Conservation (phyloP, 1,140 invertebrate genomes). For the Brachionus paranguensis region DNA sequence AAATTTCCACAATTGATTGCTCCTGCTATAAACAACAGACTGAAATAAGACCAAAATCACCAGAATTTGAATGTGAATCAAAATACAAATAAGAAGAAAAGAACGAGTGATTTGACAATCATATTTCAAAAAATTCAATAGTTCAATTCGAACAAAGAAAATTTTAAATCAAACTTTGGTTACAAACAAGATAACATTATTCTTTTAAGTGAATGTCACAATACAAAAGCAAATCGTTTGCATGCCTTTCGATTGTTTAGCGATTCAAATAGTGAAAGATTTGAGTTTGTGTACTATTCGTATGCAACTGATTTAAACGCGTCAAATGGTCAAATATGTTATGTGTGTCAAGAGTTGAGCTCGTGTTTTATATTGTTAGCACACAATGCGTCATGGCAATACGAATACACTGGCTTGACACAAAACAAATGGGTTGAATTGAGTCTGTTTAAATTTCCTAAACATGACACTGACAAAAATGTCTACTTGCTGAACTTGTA, state of each 20-base stretch:
- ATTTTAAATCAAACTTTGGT: neutral
- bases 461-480: neutral
- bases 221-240: neutral
- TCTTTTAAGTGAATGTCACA: neutral
- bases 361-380: neutral
- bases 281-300: no score
- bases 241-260: neutral
- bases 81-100: no score
- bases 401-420: neutral
- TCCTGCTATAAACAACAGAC: no score
- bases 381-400: neutral
- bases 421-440: neutral
- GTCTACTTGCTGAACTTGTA: neutral
- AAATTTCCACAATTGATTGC: no score
- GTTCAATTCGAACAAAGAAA: neutral
- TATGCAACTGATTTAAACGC: neutral
- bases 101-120: neutral
- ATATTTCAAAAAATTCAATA: constrained; percentile 13
- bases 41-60: no score
- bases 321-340: neutral
- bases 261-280: neutral
- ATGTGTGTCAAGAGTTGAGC: neutral
- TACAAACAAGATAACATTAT: neutral
- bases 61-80: no score
- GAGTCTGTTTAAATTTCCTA: neutral